phyloP scores from a whole-genome alignment of 2,113 vertebrate genomes.

The Passerina amoena region DNA sequence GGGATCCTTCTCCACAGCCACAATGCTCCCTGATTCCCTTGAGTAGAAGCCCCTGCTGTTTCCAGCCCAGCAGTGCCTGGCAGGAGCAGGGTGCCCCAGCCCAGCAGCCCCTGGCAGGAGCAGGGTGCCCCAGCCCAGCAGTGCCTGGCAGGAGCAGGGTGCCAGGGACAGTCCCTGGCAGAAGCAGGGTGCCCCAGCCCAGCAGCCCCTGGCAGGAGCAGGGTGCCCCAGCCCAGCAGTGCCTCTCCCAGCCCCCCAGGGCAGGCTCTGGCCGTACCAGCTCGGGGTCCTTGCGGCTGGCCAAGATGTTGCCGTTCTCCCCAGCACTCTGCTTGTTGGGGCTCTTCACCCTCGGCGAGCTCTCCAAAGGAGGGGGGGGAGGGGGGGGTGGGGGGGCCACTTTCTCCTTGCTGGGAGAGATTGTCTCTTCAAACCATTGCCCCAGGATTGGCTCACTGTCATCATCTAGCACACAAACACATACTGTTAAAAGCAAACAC shows the following conservation, averaged over 20 bases:
- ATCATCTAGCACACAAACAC: constrained; percentile 80
- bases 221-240: neutral
- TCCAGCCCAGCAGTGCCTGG: neutral
- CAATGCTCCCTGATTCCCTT: neutral
- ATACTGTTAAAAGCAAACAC: neutral
- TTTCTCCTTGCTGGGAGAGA: constrained; percentile 96
- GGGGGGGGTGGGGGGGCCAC: constrained; percentile 90
- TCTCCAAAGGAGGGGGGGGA: constrained; percentile 90
- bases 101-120: too few relatives aligned
- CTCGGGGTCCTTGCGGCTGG: constrained; percentile 96
- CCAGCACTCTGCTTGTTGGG: constrained; percentile 90
- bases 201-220: neutral
- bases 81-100: neutral
- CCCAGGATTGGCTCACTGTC: constrained; percentile 98
- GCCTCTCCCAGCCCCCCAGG: neutral
- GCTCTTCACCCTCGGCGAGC: constrained; percentile 91
- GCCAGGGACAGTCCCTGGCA: too few relatives aligned
- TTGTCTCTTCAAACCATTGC: constrained; percentile 99
- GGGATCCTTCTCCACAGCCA: neutral
- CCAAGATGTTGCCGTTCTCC: constrained; percentile 96
- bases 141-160: too few relatives aligned
- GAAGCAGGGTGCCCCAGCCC: neutral
- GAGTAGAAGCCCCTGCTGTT: neutral
- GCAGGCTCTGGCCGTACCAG: constrained; percentile 77
- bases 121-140: too few relatives aligned